Evolutionary conservation across 2,113 vertebrate species (phyloP), one percentile per base, ranked within the genome.

Genomic region (Noturus placidus): DNA sequence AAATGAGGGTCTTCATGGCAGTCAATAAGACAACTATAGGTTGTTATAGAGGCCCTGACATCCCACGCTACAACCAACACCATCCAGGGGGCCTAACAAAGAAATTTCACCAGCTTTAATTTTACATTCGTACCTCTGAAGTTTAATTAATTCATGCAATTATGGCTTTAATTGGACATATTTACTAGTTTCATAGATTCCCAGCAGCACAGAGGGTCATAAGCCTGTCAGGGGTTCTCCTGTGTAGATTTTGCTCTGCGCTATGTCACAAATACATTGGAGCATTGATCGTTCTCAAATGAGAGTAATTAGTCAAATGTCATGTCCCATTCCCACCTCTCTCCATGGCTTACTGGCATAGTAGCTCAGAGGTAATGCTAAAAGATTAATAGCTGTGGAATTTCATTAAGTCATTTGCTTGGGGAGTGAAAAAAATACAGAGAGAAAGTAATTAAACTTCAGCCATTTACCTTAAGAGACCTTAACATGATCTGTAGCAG

Each of bases 241-340:
- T 72, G 88, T 89, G 88, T 92, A 87, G 88, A 90, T 89, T 91
- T 85, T 85, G 30, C 20, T 85, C 90, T 59, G 87, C 83, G 89
- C 89, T 86, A 86, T 88, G 78, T 93, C 91, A 90, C 90, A 91
- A 91, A 91, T 92, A 93, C 88, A 92, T 91, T 89, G 92, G 79
- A 89, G 83, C 70, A 91, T 90, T 86, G 91, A 94, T 95, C 91
- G 88, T 86, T 95, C 92, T 93, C 89, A 94, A 94, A 94, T 93
- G 90, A 92, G 91, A 91, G 91, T 93, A 94, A 95, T 95, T 95
- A 94, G 94, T 94, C 92, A 94, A 94, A 94, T 93, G 94, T 95
- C 93, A 94, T 91, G 91, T 91, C 90, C 33, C 30, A 91, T 92
- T 93, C 91, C 88, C 82, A 83, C 5, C 85, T 89, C 91, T 92